Conservation (phyloP, 35 echinoderm and acorn worm genomes). For the Strongylocentrotus purpuratus region DNA sequence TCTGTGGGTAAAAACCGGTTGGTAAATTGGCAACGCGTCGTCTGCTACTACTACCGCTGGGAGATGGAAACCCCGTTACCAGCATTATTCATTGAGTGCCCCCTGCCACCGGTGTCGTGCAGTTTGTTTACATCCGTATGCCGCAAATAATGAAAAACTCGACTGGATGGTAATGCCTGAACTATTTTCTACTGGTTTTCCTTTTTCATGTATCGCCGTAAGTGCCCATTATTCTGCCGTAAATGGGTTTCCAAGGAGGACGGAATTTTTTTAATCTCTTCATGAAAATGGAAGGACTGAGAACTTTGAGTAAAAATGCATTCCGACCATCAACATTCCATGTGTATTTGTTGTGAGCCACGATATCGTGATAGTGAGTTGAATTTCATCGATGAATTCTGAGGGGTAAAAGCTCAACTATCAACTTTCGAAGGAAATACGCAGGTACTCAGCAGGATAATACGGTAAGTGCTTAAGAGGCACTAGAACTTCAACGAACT, state of each 20-base stretch:
- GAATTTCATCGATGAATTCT: neutral
- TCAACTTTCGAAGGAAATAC: neutral
- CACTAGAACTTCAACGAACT: neutral
- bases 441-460: neutral
- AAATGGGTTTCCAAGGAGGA: neutral
- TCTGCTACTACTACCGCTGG: neutral
- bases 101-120: neutral
- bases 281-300: neutral
- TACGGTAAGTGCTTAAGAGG: neutral
- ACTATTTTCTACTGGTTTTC: neutral
- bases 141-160: slow-evolving; percentile 27
- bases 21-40: neutral
- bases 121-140: neutral
- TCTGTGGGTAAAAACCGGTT: neutral
- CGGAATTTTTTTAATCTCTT: neutral
- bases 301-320: neutral
- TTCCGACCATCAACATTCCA: neutral
- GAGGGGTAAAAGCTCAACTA: neutral
- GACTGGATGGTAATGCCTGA: neutral
- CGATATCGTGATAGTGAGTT: neutral
- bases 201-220: neutral
- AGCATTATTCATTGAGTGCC: neutral
- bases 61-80: neutral
- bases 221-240: neutral
- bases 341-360: neutral